Evolutionary conservation across 2,113 vertebrate species (phyloP), one percentile per base, ranked within the genome.

Genomic region (Galemys pyrenaicus): DNA sequence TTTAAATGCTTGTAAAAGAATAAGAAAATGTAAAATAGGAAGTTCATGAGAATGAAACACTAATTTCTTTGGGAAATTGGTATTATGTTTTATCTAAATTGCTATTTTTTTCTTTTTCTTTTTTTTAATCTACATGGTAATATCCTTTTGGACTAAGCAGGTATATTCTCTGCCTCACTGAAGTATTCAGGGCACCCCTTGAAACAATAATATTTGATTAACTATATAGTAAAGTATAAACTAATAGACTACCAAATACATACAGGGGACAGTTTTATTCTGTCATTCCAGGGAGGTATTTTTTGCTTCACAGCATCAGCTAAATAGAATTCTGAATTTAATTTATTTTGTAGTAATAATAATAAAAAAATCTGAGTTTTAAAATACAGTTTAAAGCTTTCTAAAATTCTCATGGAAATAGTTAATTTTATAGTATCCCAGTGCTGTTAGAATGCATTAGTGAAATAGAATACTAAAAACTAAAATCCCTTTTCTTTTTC

Each of bases 371-470:
- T 71, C 11, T 44, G 67, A 22, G 15, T 17, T 70, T 39, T 37
- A 37, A 37, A 70, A 70, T 56, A 74, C 73, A 39, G 65, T 89
- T 93, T 90, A 75, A 94, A 83, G 16, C 28, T 88, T 41, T 46
- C 32, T 75, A 70, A 62, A 77, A 90, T 93, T 85, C 71, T 94
- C 5, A 64, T 64, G 64, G 30, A 94, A 87, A 65, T 87, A 89
- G 70, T 93, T 89, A 74, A 85, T 95, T 95, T 95, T 92, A 62
- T 73, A 95, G 46, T 85, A 83, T 58, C 49, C 41, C 6, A 84
- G 20, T 54, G 68, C 22, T 89, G 2, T 87, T 84, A 49, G 67
- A 95, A 49, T 77, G 2, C 93, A 80, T 77, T 58, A 37, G 17
- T 88, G 9, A 91, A 84, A 41, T 90, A n/a, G 78, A 92, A 49